Evolutionary conservation across 2,113 vertebrate species (phyloP).

Genomic region (Leptodactylus fuscus): DNA sequence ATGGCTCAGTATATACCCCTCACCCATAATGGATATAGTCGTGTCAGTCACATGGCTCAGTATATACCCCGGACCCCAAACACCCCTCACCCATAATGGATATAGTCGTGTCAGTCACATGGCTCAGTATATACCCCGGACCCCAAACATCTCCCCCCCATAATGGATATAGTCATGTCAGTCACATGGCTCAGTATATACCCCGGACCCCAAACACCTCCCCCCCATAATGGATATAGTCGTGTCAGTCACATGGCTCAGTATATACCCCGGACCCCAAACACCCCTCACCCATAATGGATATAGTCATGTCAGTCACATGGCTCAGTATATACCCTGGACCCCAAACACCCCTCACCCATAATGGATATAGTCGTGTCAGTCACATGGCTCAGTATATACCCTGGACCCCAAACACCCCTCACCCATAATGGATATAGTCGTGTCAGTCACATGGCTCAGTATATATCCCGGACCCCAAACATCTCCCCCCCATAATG

Average conservation of each 20-base stretch:
- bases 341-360: background rate
- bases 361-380: background rate
- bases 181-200: background rate
- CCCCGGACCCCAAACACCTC: background rate
- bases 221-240: background rate
- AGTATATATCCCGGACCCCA: background rate
- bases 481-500: background rate
- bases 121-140: background rate
- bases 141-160: background rate
- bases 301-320: background rate
- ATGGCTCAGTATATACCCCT: background rate
- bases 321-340: background rate
- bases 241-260: background rate
- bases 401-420: background rate
- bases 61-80: background rate
- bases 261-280: background rate
- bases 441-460: background rate
- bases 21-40: background rate
- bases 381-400: background rate
- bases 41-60: background rate
- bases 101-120: background rate
- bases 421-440: background rate
- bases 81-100: background rate
- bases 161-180: background rate
- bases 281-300: background rate